Conservation (phyloP, 2,113 vertebrate species). For the Oenanthe melanoleuca region DNA sequence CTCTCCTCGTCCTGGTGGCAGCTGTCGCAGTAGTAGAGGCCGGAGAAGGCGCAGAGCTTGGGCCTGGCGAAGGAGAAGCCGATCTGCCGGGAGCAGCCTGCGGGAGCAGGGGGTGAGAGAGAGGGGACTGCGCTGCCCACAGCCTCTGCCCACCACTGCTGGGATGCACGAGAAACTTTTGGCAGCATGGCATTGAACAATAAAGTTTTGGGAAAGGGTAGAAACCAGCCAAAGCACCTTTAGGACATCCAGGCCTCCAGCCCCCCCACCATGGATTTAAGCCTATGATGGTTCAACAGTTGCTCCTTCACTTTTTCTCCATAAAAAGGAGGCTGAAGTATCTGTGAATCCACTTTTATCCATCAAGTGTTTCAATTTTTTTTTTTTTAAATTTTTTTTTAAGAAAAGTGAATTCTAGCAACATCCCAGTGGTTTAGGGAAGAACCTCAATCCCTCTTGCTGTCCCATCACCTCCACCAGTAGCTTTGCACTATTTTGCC, state of each 20-base stretch:
- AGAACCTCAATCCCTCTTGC: background rate
- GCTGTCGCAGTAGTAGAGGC: constrained; percentile 89
- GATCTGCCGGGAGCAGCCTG: constrained; percentile 89
- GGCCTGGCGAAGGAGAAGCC: constrained; percentile 85
- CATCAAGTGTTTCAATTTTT: background rate
- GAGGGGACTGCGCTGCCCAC: background rate
- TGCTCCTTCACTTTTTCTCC: background rate
- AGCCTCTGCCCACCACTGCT: background rate
- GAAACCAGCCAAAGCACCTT: background rate
- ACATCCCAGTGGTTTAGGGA: background rate
- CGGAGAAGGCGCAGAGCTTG: constrained; percentile 89
- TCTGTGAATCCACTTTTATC: background rate
- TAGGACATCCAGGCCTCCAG: accelerated
- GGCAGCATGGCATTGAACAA: background rate
- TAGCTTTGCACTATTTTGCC: background rate
- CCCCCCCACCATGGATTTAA: background rate
- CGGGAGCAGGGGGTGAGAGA: background rate
- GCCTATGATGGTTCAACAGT: background rate
- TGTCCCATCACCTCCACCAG: background rate
- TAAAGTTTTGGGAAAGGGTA: background rate
- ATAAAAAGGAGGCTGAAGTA: background rate
- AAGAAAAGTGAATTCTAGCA: background rate
- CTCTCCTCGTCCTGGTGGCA: constrained; percentile 86
- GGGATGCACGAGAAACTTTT: accelerated
- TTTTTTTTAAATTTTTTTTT: background rate